These are phyloP conservation scores for Antechinus flavipes DNA, from an alignment of 2,113 vertebrate genomes.

Conservation along the genomic window DNA sequence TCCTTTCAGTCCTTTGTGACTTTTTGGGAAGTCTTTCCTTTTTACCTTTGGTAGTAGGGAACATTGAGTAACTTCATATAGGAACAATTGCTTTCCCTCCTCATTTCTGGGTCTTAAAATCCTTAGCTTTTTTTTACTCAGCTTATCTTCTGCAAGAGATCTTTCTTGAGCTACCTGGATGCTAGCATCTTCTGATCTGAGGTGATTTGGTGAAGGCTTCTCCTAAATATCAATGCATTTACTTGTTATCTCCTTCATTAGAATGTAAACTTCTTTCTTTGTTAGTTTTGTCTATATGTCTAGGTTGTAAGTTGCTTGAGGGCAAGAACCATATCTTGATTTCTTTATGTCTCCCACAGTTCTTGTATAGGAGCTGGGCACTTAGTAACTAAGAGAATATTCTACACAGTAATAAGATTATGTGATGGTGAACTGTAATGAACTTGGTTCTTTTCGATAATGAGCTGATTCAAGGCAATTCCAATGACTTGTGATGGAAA, in stretches of 20 bases:
- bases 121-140: background rate
- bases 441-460: too few relatives aligned
- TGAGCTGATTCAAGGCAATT: too few relatives aligned
- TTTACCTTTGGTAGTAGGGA: background rate
- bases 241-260: background rate
- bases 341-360: background rate
- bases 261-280: background rate
- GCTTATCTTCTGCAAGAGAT: background rate
- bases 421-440: too few relatives aligned
- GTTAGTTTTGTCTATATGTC: background rate
- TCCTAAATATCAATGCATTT: background rate
- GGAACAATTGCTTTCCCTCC: background rate
- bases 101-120: background rate
- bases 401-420: too few relatives aligned
- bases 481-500: too few relatives aligned
- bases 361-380: background rate
- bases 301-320: background rate
- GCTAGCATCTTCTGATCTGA: background rate
- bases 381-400: background rate
- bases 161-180: background rate
- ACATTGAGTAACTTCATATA: background rate
- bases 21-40: background rate
- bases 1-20: background rate
- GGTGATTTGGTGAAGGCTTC: background rate
- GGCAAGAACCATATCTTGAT: background rate